Base-by-base conservation (phyloP, 2,113 vertebrate species). In the Carollia perspicillata region DNA sequence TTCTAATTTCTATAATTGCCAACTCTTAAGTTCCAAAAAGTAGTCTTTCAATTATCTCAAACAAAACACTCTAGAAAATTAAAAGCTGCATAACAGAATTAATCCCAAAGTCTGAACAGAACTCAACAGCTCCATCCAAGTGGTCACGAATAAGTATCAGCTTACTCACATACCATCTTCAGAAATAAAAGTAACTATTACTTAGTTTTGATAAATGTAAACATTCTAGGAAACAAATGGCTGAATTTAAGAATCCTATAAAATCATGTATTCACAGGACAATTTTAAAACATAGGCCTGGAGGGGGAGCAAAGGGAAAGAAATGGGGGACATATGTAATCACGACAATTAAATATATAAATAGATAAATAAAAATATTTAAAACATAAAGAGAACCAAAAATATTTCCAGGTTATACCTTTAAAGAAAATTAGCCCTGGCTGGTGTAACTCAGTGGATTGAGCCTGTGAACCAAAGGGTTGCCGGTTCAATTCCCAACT, bases 21-120 rank as follows among this genome's bases (percentile, higher is more conserved):
- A 92, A 88, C 3, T 96, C 17, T 2, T 9, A 96, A 55, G 71
- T 93, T 96, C 10, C 37, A 66, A 90, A 94, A 84, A 63, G 28
- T 12, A 88, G 16, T n/a, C n/a, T 89, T 95, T 94, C 13, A 66
- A 93, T 68, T 78, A 86, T 30, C 26, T 81, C 42, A 77, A 78
- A 77, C 80, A 60, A 80, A 63, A 78, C 71, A 49, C 26, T 87
- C 51, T 60, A 92, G 33, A 85, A 89, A 89, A 84, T 30, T 86
- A 93, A 75, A 79, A 55, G 22, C 30, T 40, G 26, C 37, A 40
- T 55, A 14, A 68, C 33, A 37, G 77, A 79, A 60, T 7, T 11
- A 66, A 90, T 79, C 10, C 44, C 35, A 20, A 65, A 92, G 77
- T 94, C 65, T 89, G 20, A 90, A 94, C 0, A 63, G 47, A 92